These are phyloP conservation scores for Erebia palarica DNA, from an alignment of 2,888 invertebrate species.

Conservation along the genomic window DNA sequence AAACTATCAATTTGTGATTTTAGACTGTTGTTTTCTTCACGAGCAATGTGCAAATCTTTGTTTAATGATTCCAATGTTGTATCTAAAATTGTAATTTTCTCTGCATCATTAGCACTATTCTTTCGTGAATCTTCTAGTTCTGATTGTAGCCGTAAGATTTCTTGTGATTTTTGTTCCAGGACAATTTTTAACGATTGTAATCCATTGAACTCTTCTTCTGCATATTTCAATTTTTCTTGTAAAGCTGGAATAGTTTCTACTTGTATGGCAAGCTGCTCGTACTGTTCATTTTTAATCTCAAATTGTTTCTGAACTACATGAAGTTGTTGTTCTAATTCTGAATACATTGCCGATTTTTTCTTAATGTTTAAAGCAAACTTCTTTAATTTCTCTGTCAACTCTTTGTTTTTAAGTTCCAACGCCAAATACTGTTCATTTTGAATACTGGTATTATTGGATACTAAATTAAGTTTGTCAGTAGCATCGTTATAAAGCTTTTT, in stretches of 20 bases:
- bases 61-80: constrained; percentile 52
- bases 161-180: constrained; percentile 58
- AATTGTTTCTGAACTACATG: constrained; percentile 63
- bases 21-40: constrained; percentile 57
- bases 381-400: constrained; percentile 89
- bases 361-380: constrained; percentile 90
- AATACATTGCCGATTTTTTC: constrained; percentile 85
- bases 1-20: constrained; percentile 61
- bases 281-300: constrained; percentile 56
- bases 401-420: constrained; percentile 85
- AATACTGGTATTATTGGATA: constrained; percentile 68
- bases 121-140: constrained; percentile 44
- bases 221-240: constrained; percentile 67
- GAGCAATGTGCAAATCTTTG: constrained; percentile 54
- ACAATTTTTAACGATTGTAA: constrained; percentile 57
- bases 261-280: constrained; percentile 64
- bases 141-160: constrained; percentile 51
- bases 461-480: constrained; percentile 65
- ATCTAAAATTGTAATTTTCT: constrained; percentile 55
- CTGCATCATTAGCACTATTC: constrained; percentile 42
- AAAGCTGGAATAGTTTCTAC: constrained; percentile 63
- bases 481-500: constrained; percentile 72
- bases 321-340: constrained; percentile 84
- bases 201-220: constrained; percentile 67
- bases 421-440: constrained; percentile 59